Base-by-base conservation (phyloP, 2,888 invertebrate species). In the Xestia rhomboidea region DNA sequence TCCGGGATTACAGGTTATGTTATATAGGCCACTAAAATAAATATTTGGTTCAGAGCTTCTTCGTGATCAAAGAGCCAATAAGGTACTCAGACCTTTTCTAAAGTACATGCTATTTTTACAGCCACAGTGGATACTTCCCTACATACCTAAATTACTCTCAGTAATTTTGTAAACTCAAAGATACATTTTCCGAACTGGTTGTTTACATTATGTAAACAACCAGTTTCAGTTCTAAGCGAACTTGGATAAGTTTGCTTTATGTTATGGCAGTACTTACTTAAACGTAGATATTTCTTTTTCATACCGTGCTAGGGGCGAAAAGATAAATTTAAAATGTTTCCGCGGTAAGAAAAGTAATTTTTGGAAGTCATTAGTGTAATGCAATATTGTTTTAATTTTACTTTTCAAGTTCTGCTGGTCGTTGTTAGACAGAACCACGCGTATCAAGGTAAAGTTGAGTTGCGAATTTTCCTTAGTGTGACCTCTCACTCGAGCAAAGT, bases 241-340 rank as follows among this genome's bases (percentile, higher is more conserved):
- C 38, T 72, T 77, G 63, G n/a, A 24, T 51, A 69, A 69, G 57
- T 41, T 77, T 72, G 66, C 62, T 81, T 81, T 77, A 77, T 49
- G 68, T 77, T 46, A 72, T 30, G 41, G 27, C n/a, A 46, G 62
- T 63, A 60, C 27, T 49, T 49, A 34, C 24, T 68, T 73, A 66
- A 54, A 49, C 8, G 7, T 30, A 63, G n/a, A n/a, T 68, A n/a
- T 71, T 80, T 71, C 60, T 30, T 24, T 81, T 77, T 64, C n/a
- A 60, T 57, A 41, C 21, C 34, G 15, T 62, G 57, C n/a, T 76
- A 44, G 30, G 27, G 8, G 57, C 63, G 15, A 46, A 68, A 75
- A 68, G 57, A 57, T 71, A 81, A 57, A 63, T 34, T 49, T 44
- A 77, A 46, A 38, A 49, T 27, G 15, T 27, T 30, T 62, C 18